Percentiles rank a stretch among this genome's conserved stretches.
phyloP scores from a whole-genome alignment of 2,797 vertebrate genomes.

The Babyrousa celebensis region DNA sequence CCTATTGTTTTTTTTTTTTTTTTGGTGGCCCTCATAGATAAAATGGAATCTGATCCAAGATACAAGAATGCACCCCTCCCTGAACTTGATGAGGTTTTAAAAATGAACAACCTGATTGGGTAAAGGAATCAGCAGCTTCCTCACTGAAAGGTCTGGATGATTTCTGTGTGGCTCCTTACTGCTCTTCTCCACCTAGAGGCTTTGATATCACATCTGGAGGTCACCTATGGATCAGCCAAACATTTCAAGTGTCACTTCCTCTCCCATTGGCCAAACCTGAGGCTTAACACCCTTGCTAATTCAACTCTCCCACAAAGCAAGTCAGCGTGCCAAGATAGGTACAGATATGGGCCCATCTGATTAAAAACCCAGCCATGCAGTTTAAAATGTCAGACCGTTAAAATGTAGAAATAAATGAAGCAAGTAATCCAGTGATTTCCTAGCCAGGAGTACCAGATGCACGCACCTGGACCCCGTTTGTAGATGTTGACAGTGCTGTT shows the following conservation, averaged over 20 bases:
- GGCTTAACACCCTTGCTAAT: slow-evolving; percentile 76
- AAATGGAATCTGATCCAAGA: slow-evolving; percentile 32
- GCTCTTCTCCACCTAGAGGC: neutral
- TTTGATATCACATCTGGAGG: slow-evolving; percentile 61
- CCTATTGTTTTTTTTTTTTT: neutral
- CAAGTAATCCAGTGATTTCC: slow-evolving; percentile 83
- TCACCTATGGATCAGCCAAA: neutral
- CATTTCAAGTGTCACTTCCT: slow-evolving; percentile 72
- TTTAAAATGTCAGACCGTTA: slow-evolving; percentile 79
- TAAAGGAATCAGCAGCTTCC: slow-evolving; percentile 56
- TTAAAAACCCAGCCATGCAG: slow-evolving; percentile 79
- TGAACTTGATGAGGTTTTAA: slow-evolving; percentile 54
- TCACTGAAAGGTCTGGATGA: slow-evolving; percentile 21
- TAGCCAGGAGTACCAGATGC: slow-evolving; percentile 76
- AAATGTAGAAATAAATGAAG: slow-evolving; percentile 81
- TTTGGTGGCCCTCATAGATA: neutral
- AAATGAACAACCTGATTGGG: neutral
- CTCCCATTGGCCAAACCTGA: slow-evolving; percentile 42
- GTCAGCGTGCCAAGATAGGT: slow-evolving; percentile 59
- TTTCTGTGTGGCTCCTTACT: slow-evolving; percentile 58
- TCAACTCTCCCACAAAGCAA: slow-evolving; percentile 56
- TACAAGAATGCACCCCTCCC: neutral
- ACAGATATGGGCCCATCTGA: slow-evolving; percentile 65
- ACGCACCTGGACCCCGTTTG: slow-evolving; percentile 77
- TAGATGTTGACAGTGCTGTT: slow-evolving; percentile 73